Base-by-base conservation (phyloP, 2,888 invertebrate genomes). In the Stenchaetothrips biformis region DNA sequence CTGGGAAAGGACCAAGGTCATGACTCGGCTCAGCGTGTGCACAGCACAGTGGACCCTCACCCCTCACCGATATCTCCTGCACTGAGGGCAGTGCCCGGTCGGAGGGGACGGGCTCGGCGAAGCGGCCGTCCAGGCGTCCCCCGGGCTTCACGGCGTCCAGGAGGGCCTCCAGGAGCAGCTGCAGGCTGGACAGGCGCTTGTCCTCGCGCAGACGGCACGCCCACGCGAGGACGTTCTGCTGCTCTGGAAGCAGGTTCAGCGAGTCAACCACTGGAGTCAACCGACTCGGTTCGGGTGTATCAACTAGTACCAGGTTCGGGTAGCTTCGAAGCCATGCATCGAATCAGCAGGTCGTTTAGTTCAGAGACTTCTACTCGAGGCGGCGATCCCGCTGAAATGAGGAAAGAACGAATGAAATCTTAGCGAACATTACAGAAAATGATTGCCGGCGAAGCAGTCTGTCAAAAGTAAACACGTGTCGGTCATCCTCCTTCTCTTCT, bases 321-420 rank as follows among this genome's bases (percentile, higher is more conserved):
- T 11, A 74, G 67, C 67, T 25, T 74, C 25, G 67, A 74, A 7
- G 67, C 67, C 67, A 74, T 7, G 67, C 11, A 21, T 11, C 11
- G 67, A 25, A 74, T 74, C 21, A 74, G 67, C 67, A 74, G n/a
- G 67, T 74, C 67, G 25, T 74, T 74, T 7, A 74, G 4, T 37
- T 37, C 37, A 37, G 37, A 37, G 37, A 37, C 37, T 4, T 37
- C 37, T 2, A 37, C 37, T 37, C 37, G 37, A 37, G 37, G 37
- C 4, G 37, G 37, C 37, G 37, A 37, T 37, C 37, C 37, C 37
- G 37, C 37, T 37, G 37, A 37, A 37, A n/a, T n/a, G n/a, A n/a
- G n/a, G n/a, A 37, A 37, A 37, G 37, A 37, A 37, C n/a, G n/a
- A n/a, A n/a, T n/a, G n/a, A n/a, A n/a, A n/a, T n/a, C n/a, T n/a